Evolutionary conservation across 30 jellyfish, hydroid and myxozoan species (phyloP), one percentile per base, ranked within the genome.

Genomic region (Catostylus mosaicus): DNA sequence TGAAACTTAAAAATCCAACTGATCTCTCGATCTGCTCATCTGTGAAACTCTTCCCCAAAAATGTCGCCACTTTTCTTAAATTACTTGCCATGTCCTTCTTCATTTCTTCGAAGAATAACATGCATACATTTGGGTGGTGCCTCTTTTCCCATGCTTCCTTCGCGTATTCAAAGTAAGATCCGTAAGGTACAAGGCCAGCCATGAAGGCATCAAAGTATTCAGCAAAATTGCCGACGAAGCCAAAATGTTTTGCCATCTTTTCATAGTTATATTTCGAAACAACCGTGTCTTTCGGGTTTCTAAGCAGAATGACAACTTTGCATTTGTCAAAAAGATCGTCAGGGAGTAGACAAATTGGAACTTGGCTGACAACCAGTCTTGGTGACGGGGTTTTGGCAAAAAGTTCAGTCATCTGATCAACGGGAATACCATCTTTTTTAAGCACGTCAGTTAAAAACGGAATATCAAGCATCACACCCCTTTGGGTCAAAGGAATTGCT

Each of bases 201-300:
- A 75, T 75, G 45, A 75, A 75, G 75, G 52, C 61, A 20, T 75
- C 59, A 35, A 75, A 75, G 16, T 16, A 50, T 32, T 61, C 62
- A 5, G 43, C 64, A 27, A 75, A 75, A 38, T 75, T 75, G 6
- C 63, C 75, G 3, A 1, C 30, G 27, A 4, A 48, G 36, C 38
- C 30, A 23, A 48, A 34, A 36, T 1, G 22, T 22, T 8, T 75
- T 1, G 37, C 4, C 59, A 52, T 14, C 62, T 75, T 54, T 51
- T 50, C 86, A 32, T 30, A 37, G 37, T 52, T 75, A 30, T 1
- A 75, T 61, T 50, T 48, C 11, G 86, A 75, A 24, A 75, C 86
- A 14, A 75, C 63, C 19, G 86, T 75, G 52, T 75, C 86, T 26
- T 75, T 75, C 7, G 86, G 86, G 30, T 75, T 75, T 75, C 86